Evolutionary conservation across 2,888 invertebrate species (phyloP), one percentile per base, ranked within the genome.

Genomic region (Coelogynopora nodosa): DNA sequence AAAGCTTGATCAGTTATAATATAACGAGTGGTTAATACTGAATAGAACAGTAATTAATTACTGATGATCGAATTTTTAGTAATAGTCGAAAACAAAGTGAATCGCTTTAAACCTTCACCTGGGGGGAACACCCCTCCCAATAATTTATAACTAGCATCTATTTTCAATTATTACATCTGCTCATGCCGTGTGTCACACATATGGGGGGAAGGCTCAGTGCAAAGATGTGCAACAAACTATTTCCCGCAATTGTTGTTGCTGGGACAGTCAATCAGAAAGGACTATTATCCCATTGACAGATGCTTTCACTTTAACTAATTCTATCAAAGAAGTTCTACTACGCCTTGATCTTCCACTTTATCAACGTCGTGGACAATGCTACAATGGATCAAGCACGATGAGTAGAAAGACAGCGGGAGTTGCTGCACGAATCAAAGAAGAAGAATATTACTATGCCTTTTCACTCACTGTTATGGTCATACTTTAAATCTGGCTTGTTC

Each of bases 211-310:
- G 18, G 49, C 5, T 49, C n/a, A n/a, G n/a, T n/a, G n/a, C n/a
- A 10, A 74, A n/a, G 74, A 74, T 74, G 23, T 74, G 18, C 5
- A 74, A 74, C 5, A 10, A 74, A n/a, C 74, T 2, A 0, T 89
- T 30, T 27, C 82, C 86, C 82, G 86, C 88, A 5, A 88, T 89
- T 2, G 88, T 89, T 88, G 84, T 30, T 5, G 88, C 88, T 74
- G 88, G 88, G 87, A 88, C 88, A 26, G 28, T 88, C 18, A 88
- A 89, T 86, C 89, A 74, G 88, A 89, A 30, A 80, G 89, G 28
- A 83, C 88, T 31, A 31, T 67, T 18, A 83, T 88, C n/a, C 84
- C 74, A 0, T 87, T 86, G 5, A 88, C 86, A 1, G 85, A 88
- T 23, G 49, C 88, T 1, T 31, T 85, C 26, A 28, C 83, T 18